Percentiles rank a stretch among this genome's conserved stretches.
Conservation (phyloP, 2,888 invertebrate species). For the Orthosia cruda region DNA sequence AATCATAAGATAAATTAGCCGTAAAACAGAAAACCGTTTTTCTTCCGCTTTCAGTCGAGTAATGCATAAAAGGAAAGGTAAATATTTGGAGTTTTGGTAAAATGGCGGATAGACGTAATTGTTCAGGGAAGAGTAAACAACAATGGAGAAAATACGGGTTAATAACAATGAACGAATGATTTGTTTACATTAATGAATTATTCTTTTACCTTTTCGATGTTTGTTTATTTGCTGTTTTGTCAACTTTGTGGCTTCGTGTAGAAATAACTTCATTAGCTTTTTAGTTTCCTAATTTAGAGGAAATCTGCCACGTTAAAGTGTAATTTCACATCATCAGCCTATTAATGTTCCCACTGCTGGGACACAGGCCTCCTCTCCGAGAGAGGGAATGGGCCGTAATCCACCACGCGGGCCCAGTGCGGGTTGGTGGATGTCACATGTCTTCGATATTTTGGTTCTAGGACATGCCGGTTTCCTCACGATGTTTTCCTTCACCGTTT, state of each 20-base stretch:
- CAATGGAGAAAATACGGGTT: conserved; percentile 10
- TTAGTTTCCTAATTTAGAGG: no score
- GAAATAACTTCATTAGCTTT: not conserved
- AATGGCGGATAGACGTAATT: conserved; percentile 37
- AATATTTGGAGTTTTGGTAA: conserved; percentile 48
- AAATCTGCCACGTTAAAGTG: no score
- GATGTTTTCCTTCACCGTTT: no score
- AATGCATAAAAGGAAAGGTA: conserved; percentile 31
- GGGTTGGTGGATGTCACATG: no score
- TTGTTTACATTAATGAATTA: conserved; percentile 11
- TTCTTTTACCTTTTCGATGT: not conserved
- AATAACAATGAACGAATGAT: conserved; percentile 39
- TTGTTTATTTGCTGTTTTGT: not conserved
- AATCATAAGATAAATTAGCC: conserved; percentile 49
- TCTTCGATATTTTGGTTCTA: no score
- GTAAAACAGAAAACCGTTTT: conserved; percentile 48
- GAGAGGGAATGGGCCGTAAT: no score
- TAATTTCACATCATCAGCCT: no score
- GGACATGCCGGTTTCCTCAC: no score
- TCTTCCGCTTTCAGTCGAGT: conserved; percentile 27
- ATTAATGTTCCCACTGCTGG: no score
- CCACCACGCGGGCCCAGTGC: no score
- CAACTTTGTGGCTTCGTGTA: not conserved
- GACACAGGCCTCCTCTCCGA: no score
- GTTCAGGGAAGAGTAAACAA: conserved; percentile 37